phyloP scores from a whole-genome alignment of 2,797 vertebrate species.

The Pteronotus mesoamericanus region DNA sequence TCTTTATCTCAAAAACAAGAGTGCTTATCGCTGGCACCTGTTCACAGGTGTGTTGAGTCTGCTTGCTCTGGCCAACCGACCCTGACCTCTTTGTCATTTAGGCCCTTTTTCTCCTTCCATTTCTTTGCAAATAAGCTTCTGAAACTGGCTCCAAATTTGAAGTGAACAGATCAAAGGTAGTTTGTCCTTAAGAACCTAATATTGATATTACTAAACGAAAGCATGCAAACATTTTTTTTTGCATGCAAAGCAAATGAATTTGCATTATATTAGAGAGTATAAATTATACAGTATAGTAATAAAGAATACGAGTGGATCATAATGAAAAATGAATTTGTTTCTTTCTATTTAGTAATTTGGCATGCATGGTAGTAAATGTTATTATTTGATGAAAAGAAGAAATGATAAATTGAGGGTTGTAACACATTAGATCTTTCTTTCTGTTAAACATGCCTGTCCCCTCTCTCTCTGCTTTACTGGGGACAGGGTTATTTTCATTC shows the following conservation, averaged over 20 bases:
- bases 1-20: constrained; percentile 59
- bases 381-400: neutral
- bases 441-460: neutral
- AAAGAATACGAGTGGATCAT: neutral
- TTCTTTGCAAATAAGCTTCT: constrained; percentile 53
- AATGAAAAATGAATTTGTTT: neutral
- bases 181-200: neutral
- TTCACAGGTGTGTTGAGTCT: constrained; percentile 38
- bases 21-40: constrained; percentile 56
- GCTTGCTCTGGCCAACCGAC: constrained; percentile 1
- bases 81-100: constrained; percentile 1
- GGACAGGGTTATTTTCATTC: too few relatives aligned
- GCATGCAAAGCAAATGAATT: neutral
- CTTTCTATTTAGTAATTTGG: neutral
- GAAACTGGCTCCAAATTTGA: neutral
- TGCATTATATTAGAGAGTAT: neutral
- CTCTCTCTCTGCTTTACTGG: neutral
- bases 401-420: neutral
- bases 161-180: neutral
- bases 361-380: neutral
- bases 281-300: neutral
- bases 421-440: neutral
- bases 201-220: neutral
- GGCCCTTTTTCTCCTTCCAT: constrained; percentile 27
- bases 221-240: neutral